Conservation (phyloP, 2,113 vertebrate species). For the Lampris megalopsis region DNA sequence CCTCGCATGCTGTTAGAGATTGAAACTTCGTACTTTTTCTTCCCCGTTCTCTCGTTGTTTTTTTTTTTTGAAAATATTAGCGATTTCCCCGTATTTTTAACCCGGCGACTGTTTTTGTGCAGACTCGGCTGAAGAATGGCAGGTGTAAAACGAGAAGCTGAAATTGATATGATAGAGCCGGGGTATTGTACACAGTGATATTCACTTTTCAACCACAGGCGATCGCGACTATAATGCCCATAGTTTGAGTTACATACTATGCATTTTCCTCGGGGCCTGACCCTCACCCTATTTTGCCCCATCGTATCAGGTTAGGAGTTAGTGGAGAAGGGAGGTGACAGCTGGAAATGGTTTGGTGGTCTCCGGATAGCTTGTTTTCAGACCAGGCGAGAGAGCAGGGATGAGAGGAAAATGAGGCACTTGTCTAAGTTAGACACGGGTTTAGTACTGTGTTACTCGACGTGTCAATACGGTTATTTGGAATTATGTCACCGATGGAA, state of each 20-base stretch:
- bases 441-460: slow-evolving; percentile 35
- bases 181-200: slow-evolving; percentile 49
- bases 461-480: slow-evolving; percentile 51
- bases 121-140: slow-evolving; percentile 27
- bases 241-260: slow-evolving; percentile 77
- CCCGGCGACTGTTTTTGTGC: slow-evolving; percentile 30
- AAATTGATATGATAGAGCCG: slow-evolving; percentile 64
- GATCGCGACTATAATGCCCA: slow-evolving; percentile 73
- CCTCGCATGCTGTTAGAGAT: no score
- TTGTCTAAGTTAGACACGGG: slow-evolving; percentile 63
- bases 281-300: slow-evolving; percentile 77
- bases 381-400: slow-evolving; percentile 62
- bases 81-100: slow-evolving; percentile 27
- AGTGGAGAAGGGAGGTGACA: slow-evolving; percentile 71
- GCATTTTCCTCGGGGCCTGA: slow-evolving; percentile 77
- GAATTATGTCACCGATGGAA: slow-evolving; percentile 51
- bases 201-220: slow-evolving; percentile 70
- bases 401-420: slow-evolving; percentile 58
- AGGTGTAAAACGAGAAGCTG: slow-evolving; percentile 63
- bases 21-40: no score
- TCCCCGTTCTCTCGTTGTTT: no score
- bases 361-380: slow-evolving; percentile 77
- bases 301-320: slow-evolving; percentile 73
- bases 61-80: not conserved
- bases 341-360: slow-evolving; percentile 83